Base-by-base conservation (phyloP, 2,113 vertebrate genomes). In the Phalacrocorax pelagicus region DNA sequence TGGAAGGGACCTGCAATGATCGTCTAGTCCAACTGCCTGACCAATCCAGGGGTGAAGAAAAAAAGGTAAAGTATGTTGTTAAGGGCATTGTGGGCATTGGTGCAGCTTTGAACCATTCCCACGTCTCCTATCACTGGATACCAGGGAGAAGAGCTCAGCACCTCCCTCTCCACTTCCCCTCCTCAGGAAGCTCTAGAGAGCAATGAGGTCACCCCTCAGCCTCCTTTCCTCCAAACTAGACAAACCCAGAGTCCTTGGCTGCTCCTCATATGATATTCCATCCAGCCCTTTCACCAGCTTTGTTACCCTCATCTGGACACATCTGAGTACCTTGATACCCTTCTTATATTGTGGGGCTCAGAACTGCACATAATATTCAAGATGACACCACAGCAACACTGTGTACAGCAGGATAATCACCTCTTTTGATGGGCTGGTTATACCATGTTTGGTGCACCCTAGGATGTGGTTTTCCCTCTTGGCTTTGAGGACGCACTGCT, bases 361-460 rank as follows among this genome's bases (percentile, higher is more conserved):
- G 61, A 52, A 52, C 44, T 52, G 15, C 52, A 52, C 66, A 54
- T 4, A 19, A 15, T 32, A 15, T 5, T 38, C 30, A 36, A 57
- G 21, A 6, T 58, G 7, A 69, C 6, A 19, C 49, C 2, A 1
- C 32, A 30, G 52, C 7, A 47, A 24, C 2, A 2, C 21, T 38
- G 52, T 10, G 11, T 24, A 30, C 34, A 67, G 34, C 2, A 3
- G 40, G 40, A 36, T 46, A 81, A 32, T 36, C 63, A 8, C 26
- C 42, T 47, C 42, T 38, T 38, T 32, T 24, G 15, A 15, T 9
- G 7, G 0, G 23, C 11, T 30, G 34, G 16, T 47, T 24, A 20
- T 24, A 4, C 7, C 12, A 11, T 54, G 20, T 20, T 54, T 63
- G 30, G 29, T 62, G 30, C 29, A 17, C 18, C n/a, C n/a, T 23